Conservation (phyloP, 2,113 vertebrate species). For the Apeltes quadracus region DNA sequence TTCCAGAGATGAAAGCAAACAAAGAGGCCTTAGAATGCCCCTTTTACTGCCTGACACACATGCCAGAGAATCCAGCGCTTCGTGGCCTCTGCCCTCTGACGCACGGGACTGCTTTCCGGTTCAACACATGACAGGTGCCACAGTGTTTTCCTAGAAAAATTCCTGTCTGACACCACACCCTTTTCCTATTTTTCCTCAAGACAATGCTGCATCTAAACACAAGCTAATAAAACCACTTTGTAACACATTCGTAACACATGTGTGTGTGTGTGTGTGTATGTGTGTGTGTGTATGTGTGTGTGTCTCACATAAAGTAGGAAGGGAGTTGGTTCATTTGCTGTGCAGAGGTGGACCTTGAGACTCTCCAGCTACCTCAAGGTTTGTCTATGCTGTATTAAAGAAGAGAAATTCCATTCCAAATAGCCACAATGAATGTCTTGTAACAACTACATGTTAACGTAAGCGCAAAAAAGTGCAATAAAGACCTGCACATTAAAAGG, state of each 20-base stretch:
- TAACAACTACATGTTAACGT: constrained; percentile 17
- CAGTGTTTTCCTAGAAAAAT: constrained; percentile 6
- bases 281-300: not conserved
- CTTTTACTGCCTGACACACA: constrained; percentile 15
- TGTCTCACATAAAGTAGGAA: constrained; percentile 4
- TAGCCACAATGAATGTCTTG: constrained; percentile 34
- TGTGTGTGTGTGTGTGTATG: not conserved
- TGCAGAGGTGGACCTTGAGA: constrained; percentile 39
- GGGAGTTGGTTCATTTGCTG: constrained; percentile 22
- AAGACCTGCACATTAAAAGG: constrained; percentile 18
- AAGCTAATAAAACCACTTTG: not conserved
- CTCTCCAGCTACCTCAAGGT: constrained; percentile 18
- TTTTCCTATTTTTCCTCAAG: not conserved
- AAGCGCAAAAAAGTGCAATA: constrained; percentile 10
- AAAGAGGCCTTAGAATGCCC: constrained; percentile 11
- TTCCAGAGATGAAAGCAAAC: constrained; percentile 7
- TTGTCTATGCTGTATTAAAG: constrained; percentile 3
- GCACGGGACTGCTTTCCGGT: constrained; percentile 26
- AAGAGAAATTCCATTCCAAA: constrained; percentile 53
- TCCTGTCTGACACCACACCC: constrained; percentile 7
- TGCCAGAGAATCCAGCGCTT: constrained; percentile 19
- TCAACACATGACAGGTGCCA: constrained; percentile 37
- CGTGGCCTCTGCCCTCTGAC: constrained; percentile 40
- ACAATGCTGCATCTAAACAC: not conserved
- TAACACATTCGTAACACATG: not conserved